Evolutionary conservation across 1,140 invertebrate species (phyloP), one percentile per base, ranked within the genome.

Genomic region (Aphelinus atriplicis): DNA sequence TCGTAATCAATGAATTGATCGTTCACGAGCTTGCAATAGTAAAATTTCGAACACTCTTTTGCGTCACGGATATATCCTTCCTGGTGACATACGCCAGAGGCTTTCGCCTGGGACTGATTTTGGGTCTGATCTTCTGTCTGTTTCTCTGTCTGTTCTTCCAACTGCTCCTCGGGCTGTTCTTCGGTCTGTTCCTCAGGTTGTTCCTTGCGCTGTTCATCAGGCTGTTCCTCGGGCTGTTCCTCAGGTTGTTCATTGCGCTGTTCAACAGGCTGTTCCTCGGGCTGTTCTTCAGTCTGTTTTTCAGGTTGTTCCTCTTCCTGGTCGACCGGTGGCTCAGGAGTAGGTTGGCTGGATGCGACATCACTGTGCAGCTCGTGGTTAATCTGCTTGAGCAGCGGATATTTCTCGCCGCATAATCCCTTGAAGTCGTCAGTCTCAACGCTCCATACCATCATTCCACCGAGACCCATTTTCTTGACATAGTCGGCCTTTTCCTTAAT

Each of bases 361-460:
- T 4, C 9, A 9, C 51, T 9, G 51, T 53, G 51, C n/a, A 67
- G 51, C 0, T 46, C 66, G 5, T 9, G 4, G 45, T 75, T 69
- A 9, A 76, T 48, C 4, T 62, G 9, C 1, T 50, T 57, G 2
- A 73, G 63, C 1, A 73, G 71, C n/a, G 71, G 71, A 47, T 3
- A 56, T 45, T 76, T 78, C n/a, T 68, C 71, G 1, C 77, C 77
- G n/a, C 73, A 76, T 2, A 55, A 46, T 3, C 77, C 79, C n/a
- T 74, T 82, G 65, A 90, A 91, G 76, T 92, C 91, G 78, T 92
- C 91, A 6, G 90, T 90, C 76, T 92, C 91, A 0, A 92, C 79
- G 2, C 89, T 89, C 91, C 91, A 92, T 9, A 92, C 81, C 91
- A 92, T 92, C 0, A 87, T 86, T 48, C 91, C 91, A 5, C 85